Evolutionary conservation across 2,797 vertebrate genomes (phyloP), one percentile per base, ranked within the genome.

Genomic region (Gymnothorax reevesii): DNA sequence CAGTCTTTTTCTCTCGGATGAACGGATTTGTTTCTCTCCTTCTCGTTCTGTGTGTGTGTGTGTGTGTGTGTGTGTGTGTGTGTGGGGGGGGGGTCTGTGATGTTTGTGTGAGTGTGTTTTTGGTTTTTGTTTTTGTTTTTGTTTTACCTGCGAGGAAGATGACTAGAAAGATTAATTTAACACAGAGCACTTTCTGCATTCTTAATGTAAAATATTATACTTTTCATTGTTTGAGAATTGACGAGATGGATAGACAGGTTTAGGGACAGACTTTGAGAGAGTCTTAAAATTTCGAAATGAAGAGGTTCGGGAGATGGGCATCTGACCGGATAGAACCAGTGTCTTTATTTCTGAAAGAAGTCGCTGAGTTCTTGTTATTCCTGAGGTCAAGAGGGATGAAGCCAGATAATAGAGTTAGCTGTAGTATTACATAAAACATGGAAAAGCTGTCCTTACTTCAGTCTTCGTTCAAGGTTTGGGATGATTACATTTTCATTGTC

Each of bases 51-150:
- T 87, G 77, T 88, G 59, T 73, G 59, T 59, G 20, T 82, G 85
- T 20, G 79, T 54, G 49, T 86, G 52, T 83, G 77, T 86, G 80
- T 20, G 20, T 71, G 25, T 54, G 79, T 54, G 71, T 83, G 84
- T 25, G 49, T 75, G 27, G 84, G 57, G 64, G 83, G 60, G 57
- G 77, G 54, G 1, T 27, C 69, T 33, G 15, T 73, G 69, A 25
- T 12, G 69, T 17, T 73, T 12, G 69, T 73, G 69, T 73, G 69
- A 73, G n/a, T n/a, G n/a, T n/a, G n/a, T n/a, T n/a, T n/a, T n/a
- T n/a, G n/a, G n/a, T n/a, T n/a, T n/a, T n/a, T n/a, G n/a, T n/a
- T n/a, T n/a, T 42, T 42, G 1, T 42, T 42, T 42, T 42, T 42
- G 1, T 64, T 64, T 8, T 17, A 73, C 6, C 69, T 71, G 69